Conservation (phyloP, 2,113 vertebrate species). For the Piaya cayana region DNA sequence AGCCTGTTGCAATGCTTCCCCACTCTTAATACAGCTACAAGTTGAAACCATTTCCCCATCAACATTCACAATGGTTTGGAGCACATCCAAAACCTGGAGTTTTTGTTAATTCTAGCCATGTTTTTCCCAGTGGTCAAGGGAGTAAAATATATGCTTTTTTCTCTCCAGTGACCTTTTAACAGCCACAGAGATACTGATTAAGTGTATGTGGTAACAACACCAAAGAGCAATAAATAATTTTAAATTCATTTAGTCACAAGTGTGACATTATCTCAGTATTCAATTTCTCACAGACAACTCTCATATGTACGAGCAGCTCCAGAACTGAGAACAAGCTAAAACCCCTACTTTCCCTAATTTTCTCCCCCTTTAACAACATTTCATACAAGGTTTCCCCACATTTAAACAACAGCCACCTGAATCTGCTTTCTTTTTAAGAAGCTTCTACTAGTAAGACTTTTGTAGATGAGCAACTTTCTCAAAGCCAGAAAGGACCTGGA, state of each 20-base stretch:
- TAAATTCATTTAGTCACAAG: neutral
- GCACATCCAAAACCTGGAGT: neutral
- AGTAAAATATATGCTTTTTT: neutral
- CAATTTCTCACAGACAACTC: neutral
- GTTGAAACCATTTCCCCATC: neutral
- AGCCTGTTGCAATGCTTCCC: too few relatives aligned
- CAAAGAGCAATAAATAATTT: neutral
- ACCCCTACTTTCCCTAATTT: conserved; percentile 37
- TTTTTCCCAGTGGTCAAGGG: neutral
- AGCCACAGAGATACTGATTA: neutral
- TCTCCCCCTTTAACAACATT: conserved; percentile 17
- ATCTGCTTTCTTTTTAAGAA: conserved; percentile 30
- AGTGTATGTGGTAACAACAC: neutral
- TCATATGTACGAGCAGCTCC: neutral
- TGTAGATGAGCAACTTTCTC: neutral
- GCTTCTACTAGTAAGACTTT: conserved; percentile 46
- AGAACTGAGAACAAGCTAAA: conserved; percentile 40
- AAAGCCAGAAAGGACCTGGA: neutral
- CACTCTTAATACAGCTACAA: neutral
- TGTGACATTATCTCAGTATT: neutral
- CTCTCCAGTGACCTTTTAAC: neutral
- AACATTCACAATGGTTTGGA: neutral
- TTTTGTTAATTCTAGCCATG: neutral
- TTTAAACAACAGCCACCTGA: conserved; percentile 48
- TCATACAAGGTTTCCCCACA: conserved; percentile 25